A percentile compares a stretch with the other conserved stretches of the same genome.
These are phyloP conservation scores for Listronotus bonariensis DNA, from an alignment of 1,140 invertebrate genomes.

Conservation along the genomic window DNA sequence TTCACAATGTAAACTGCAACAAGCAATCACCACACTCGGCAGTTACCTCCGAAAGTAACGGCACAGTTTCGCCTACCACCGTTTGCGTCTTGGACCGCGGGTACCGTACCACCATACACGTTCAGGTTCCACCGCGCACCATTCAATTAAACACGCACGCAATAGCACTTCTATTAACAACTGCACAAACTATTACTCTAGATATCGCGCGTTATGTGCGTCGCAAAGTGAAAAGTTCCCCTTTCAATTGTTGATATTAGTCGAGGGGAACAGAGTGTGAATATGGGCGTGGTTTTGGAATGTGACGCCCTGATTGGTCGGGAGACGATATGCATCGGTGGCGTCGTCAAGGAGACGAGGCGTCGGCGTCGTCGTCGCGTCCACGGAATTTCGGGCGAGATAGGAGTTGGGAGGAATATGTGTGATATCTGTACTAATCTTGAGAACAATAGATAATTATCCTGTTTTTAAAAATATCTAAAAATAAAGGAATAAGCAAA, in stretches of 20 bases:
- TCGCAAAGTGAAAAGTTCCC: slow-evolving; percentile 9
- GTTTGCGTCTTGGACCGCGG: not conserved
- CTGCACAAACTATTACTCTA: slow-evolving; percentile 12
- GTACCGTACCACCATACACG: not conserved
- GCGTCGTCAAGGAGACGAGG: slow-evolving; percentile 3
- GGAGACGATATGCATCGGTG: slow-evolving; percentile 3
- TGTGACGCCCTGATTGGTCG: slow-evolving; percentile 1
- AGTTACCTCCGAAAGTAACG: slow-evolving; percentile 3
- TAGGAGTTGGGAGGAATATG: slow-evolving; percentile 10
- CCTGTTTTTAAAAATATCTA: too few species aligned
- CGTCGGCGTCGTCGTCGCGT: slow-evolving; percentile 8
- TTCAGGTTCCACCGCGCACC: not conserved
- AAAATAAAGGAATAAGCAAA: too few species aligned
- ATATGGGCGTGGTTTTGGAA: slow-evolving; percentile 3
- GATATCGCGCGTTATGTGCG: slow-evolving; percentile 7
- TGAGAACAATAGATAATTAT: not conserved
- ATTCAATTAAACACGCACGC: not conserved
- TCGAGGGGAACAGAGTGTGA: slow-evolving; percentile 10
- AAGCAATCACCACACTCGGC: not conserved
- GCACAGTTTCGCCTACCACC: slow-evolving; percentile 1
- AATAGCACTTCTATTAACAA: slow-evolving; percentile 1
- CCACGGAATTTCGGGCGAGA: not conserved
- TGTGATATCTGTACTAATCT: not conserved
- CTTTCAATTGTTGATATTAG: slow-evolving; percentile 12
- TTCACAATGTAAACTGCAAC: not conserved